Evolutionary conservation across 1,140 invertebrate genomes (phyloP), one percentile per base, ranked within the genome.

Genomic region (Tribolium madens): DNA sequence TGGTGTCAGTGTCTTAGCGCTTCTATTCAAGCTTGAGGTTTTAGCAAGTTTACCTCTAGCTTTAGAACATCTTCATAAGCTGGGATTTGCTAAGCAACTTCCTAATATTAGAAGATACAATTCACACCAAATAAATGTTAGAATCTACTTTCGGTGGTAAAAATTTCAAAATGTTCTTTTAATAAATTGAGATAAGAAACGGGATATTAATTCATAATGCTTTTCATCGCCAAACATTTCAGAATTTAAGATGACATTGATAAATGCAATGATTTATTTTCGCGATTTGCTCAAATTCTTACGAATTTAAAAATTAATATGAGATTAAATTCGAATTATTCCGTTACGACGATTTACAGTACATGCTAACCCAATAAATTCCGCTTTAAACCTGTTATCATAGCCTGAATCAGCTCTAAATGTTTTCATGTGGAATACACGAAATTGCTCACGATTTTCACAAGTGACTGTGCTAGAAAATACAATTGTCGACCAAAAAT

Each of bases 261-360:
- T 64, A 64, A 64, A 64, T 64, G 57, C 57, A 64, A 31, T 42
- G 31, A 12, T 64, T 64, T 36, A 64, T 64, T 64, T 9, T 64
- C 57, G 5, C 4, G 9, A 21, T 21, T 21, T 26, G 21, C 21
- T 1, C 1, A 64, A 64, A 64, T 64, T n/a, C 52, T 57, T 57
- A 2, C 10, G 17, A 42, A 42, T 42, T 2, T 42, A 42, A 42
- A 42, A 42, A 42, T 42, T 42, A 42, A 42, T 26, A 26, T 26
- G 21, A 57, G 14, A 15, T 57, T 57, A 12, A 57, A 18, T n/a
- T 4, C 6, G 18, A 57, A 26, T 57, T 57, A 57, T 57, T 57
- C 18, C 52, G 18, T 57, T 18, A 57, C 17, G 17, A 21, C 10
- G 52, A 57, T 14, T 18, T 57, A 21, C 52, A 57, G 13, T 57